A percentile compares a stretch with the other conserved stretches of the same genome.
Evolutionary conservation across 2,888 invertebrate genomes (phyloP).

Genomic region (Matsumyia berberina): DNA sequence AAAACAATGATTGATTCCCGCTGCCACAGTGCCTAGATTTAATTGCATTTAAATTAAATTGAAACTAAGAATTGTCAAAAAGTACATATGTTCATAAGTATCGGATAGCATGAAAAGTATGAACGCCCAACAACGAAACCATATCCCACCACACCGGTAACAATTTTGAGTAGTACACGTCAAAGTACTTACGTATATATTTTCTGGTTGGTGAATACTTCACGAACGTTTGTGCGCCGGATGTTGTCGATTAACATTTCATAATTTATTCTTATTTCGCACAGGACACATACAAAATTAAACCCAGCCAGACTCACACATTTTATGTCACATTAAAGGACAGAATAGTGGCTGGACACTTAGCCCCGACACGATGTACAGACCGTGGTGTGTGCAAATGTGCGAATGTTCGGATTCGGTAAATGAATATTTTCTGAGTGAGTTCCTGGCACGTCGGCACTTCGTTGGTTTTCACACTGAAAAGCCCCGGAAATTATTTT

Average conservation of each 20-base stretch:
- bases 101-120: too few relatives aligned
- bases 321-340: constrained; percentile 33
- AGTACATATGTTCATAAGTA: too few relatives aligned
- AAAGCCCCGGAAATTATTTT: constrained; percentile 29
- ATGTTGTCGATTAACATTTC: constrained; percentile 34
- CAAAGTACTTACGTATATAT: not conserved
- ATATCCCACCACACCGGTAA: not conserved
- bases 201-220: not conserved
- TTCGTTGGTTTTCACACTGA: constrained; percentile 16
- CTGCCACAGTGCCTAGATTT: too few relatives aligned
- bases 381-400: not conserved
- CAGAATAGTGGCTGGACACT: constrained; percentile 11
- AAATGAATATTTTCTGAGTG: constrained; percentile 28
- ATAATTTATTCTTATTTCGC: constrained; percentile 30
- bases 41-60: too few relatives aligned
- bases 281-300: constrained; percentile 28
- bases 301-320: constrained; percentile 22
- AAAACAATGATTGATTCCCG: too few relatives aligned
- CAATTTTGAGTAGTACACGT: not conserved
- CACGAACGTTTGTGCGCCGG: constrained; percentile 10
- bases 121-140: too few relatives aligned
- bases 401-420: not conserved
- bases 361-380: constrained; percentile 17
- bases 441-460: constrained; percentile 21
- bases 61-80: too few relatives aligned